Conservation (phyloP, 2,888 invertebrate genomes). For the Melieria picta region DNA sequence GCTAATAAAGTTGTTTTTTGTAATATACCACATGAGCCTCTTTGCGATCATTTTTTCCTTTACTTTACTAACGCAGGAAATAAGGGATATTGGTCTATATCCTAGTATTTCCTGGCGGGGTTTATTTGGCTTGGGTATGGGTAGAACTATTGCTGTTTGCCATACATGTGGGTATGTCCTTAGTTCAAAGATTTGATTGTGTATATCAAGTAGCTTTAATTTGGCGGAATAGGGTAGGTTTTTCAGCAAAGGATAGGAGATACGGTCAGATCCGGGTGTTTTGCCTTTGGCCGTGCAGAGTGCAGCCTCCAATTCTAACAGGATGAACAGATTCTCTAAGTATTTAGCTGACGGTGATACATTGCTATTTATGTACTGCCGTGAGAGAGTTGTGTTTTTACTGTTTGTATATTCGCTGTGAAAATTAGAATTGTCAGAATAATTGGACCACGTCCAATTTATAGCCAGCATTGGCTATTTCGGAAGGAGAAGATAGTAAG, state of each 20-base stretch:
- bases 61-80: too few relatives aligned
- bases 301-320: not conserved
- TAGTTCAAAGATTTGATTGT: too few relatives aligned
- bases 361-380: not conserved
- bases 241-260: slow-evolving; percentile 3
- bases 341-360: slow-evolving; percentile 5
- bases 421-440: not conserved
- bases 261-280: slow-evolving; percentile 11
- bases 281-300: not conserved
- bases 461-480: not conserved
- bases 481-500: too few relatives aligned
- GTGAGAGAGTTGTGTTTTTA: not conserved
- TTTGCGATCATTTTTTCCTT: too few relatives aligned
- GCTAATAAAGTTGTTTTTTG: too few relatives aligned
- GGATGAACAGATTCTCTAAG: not conserved
- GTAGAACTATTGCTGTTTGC: too few relatives aligned
- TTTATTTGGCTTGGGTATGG: too few relatives aligned
- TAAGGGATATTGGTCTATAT: too few relatives aligned
- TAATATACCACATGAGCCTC: too few relatives aligned
- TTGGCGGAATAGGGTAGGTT: not conserved
- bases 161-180: too few relatives aligned
- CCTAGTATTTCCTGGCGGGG: too few relatives aligned
- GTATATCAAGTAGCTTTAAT: too few relatives aligned
- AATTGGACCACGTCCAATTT: slow-evolving; percentile 9
- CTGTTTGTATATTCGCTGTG: not conserved